Conservation (phyloP, 2,113 vertebrate genomes). For the Opisthocomus hoazin region DNA sequence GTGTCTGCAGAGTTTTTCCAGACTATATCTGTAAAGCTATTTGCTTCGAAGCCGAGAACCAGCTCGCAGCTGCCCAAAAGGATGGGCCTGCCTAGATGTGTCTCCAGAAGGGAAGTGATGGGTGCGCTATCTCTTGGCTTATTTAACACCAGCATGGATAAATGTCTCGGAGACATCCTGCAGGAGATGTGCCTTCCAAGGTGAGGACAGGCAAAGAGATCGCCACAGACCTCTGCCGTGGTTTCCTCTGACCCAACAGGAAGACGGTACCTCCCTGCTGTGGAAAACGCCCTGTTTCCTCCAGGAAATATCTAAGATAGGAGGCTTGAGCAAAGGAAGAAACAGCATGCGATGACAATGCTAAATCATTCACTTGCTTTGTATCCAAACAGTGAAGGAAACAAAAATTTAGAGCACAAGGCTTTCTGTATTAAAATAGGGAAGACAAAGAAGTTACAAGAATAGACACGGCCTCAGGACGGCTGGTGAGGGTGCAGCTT, state of each 20-base stretch:
- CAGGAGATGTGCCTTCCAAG: neutral
- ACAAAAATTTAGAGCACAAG: neutral
- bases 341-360: neutral
- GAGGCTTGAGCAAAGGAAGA: neutral
- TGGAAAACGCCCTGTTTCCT: neutral
- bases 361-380: neutral
- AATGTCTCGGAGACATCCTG: constrained; percentile 5
- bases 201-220: neutral
- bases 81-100: neutral
- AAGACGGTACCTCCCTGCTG: constrained; percentile 24
- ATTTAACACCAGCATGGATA: neutral
- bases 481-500: neutral
- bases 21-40: neutral
- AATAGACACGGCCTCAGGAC: neutral
- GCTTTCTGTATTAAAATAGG: neutral
- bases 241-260: constrained; percentile 20
- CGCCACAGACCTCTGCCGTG: neutral
- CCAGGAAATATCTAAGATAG: neutral
- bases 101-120: neutral
- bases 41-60: neutral
- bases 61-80: neutral
- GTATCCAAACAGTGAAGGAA: neutral
- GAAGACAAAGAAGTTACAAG: neutral
- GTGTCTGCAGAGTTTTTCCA: neutral
- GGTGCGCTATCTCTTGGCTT: neutral